Evolutionary conservation across 2,797 vertebrate species (phyloP).

Genomic region (Takifugu ocellatus): DNA sequence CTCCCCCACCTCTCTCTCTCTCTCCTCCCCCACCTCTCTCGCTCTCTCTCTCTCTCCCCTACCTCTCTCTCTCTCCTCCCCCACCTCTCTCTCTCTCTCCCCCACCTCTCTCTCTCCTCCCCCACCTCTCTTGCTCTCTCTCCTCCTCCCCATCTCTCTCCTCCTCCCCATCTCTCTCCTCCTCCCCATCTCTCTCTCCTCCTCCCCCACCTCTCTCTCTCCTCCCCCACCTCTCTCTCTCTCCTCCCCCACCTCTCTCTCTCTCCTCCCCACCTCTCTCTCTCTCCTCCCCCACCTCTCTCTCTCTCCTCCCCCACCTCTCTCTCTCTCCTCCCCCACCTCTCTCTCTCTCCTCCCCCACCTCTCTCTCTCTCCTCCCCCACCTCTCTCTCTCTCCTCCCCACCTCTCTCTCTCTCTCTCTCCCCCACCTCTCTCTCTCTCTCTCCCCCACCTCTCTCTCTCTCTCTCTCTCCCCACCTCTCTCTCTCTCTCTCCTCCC

Average conservation of each 20-base stretch:
- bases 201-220: no score
- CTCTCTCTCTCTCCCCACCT: not conserved
- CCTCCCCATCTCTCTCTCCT: not conserved
- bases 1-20: not conserved
- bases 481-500: not conserved
- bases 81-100: not conserved
- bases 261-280: no score
- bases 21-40: not conserved
- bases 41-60: not conserved
- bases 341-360: not conserved
- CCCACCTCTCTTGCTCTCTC: not conserved
- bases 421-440: not conserved
- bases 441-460: not conserved
- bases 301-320: no score
- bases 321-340: not conserved
- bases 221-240: no score
- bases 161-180: not conserved
- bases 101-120: conserved; percentile 7
- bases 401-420: conserved; percentile 2
- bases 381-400: not conserved
- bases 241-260: not conserved
- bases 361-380: not conserved
- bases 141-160: not conserved
- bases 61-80: not conserved
- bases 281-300: not conserved